Conservation (phyloP, 2,113 vertebrate species). For the Dicerorhinus sumatrensis region DNA sequence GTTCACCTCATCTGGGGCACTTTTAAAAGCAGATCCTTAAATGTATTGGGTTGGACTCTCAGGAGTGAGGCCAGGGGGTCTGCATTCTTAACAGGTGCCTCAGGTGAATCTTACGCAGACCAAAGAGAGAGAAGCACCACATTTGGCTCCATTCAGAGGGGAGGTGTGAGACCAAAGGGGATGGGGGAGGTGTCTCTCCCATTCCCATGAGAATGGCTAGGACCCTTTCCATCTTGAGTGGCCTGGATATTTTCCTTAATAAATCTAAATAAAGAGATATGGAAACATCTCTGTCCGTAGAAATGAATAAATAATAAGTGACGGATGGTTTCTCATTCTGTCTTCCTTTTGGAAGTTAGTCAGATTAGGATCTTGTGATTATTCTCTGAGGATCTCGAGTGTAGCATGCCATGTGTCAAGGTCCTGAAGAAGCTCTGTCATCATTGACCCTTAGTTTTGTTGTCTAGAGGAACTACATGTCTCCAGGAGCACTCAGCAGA, state of each 20-base stretch:
- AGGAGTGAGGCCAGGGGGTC: neutral
- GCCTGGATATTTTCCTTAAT: neutral
- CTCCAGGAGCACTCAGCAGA: slow-evolving; percentile 61
- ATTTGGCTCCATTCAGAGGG: neutral
- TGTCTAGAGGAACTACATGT: neutral
- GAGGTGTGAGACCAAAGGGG: neutral
- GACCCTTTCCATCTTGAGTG: neutral
- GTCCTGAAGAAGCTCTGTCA: slow-evolving; percentile 21
- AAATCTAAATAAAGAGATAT: neutral
- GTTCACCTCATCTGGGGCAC: neutral
- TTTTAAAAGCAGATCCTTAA: neutral
- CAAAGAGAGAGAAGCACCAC: neutral
- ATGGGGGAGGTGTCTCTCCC: too few relatives aligned
- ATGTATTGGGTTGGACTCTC: neutral
- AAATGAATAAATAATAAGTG: neutral
- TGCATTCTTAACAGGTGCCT: neutral
- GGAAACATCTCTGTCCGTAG: neutral
- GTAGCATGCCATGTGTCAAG: neutral
- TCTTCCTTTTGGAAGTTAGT: neutral
- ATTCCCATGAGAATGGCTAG: neutral
- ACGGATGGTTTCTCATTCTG: neutral
- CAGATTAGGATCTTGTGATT: neutral
- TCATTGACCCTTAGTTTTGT: slow-evolving; percentile 38
- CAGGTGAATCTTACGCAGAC: neutral
- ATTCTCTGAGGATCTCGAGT: neutral